These are phyloP conservation scores for Ardeotis arabs DNA, from an alignment of 2,113 vertebrate genomes.

Conservation along the genomic window DNA sequence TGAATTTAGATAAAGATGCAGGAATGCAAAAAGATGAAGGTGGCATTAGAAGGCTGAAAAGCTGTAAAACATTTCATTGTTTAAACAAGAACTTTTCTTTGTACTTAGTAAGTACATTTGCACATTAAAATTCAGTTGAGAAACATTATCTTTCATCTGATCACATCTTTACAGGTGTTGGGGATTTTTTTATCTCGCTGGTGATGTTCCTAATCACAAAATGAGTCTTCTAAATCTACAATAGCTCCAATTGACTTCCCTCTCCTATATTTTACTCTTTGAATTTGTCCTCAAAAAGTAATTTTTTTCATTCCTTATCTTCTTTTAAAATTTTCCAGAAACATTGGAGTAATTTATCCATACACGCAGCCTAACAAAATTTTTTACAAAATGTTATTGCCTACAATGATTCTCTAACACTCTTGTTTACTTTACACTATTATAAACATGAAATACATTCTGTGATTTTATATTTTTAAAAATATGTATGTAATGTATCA, in stretches of 20 bases:
- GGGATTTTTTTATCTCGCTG: neutral
- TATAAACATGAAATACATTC: neutral
- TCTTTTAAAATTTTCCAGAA: neutral
- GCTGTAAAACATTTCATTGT: neutral
- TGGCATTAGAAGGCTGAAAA: neutral
- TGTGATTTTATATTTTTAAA: neutral
- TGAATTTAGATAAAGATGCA: neutral
- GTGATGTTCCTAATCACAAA: neutral
- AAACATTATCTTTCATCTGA: neutral
- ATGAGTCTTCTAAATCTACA: neutral
- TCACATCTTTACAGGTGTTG: neutral
- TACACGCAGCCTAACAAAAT: neutral
- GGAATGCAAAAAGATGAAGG: neutral
- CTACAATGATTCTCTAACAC: neutral
- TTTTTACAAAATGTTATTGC: neutral
- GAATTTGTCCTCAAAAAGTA: neutral
- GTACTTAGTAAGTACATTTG: neutral
- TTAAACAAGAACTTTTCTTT: neutral
- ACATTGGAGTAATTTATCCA: neutral
- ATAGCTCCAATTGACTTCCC: neutral
- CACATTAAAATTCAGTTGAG: neutral
- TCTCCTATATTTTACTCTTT: neutral
- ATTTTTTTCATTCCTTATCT: neutral
- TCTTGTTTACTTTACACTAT: neutral
- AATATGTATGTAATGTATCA: neutral